Conservation (phyloP, 2,888 invertebrate species). For the Agrenia bidenticulata region DNA sequence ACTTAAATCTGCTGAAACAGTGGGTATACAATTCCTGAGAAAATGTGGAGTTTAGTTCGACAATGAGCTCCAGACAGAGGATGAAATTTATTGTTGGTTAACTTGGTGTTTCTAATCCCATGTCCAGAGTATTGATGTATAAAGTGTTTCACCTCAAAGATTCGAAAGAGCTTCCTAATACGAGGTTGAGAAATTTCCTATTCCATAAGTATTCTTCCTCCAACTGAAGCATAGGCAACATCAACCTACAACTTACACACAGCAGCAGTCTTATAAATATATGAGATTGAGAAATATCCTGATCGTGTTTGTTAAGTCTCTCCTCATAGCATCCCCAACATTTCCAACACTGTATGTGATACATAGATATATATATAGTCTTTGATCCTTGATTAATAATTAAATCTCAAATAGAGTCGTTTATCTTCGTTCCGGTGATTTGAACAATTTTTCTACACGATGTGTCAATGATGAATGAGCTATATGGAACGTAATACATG, state of each 20-base stretch:
- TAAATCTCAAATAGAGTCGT: neutral
- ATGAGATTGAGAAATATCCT: too few relatives aligned
- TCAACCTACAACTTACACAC: too few relatives aligned
- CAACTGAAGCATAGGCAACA: too few relatives aligned
- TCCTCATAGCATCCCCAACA: too few relatives aligned
- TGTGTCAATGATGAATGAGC: constrained; percentile 49
- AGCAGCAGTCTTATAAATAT: too few relatives aligned
- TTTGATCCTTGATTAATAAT: neutral
- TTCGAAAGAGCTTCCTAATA: too few relatives aligned
- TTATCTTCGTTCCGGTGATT: constrained; percentile 5
- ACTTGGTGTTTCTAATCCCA: constrained; percentile 40
- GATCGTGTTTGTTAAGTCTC: too few relatives aligned
- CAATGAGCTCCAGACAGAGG: constrained; percentile 34
- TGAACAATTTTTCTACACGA: constrained; percentile 46
- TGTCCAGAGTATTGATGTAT: constrained; percentile 35
- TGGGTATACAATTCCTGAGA: neutral
- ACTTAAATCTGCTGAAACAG: too few relatives aligned
- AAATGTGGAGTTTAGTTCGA: constrained; percentile 16
- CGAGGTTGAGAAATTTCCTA: too few relatives aligned
- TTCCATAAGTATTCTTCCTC: too few relatives aligned
- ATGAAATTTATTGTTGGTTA: constrained; percentile 44
- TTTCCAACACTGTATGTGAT: too few relatives aligned
- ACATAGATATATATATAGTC: neutral
- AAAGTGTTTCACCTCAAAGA: constrained; percentile 31
- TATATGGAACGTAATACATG: too few relatives aligned